A percentile compares a stretch with the other conserved stretches of the same genome.
Conservation (phyloP, 2,888 invertebrate species). For the Drosophila meridiana region DNA sequence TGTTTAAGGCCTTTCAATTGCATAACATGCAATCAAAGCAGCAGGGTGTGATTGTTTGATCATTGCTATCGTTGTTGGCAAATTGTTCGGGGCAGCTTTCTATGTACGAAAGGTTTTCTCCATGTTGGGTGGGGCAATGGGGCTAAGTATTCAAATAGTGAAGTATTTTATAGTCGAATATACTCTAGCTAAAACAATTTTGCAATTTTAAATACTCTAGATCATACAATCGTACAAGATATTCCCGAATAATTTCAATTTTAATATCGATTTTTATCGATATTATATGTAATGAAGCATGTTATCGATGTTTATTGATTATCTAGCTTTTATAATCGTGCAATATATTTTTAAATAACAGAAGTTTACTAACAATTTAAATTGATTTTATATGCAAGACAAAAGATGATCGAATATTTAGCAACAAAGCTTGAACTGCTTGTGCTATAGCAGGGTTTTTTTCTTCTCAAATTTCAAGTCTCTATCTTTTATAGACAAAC, state of each 20-base stretch:
- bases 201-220: too few relatives aligned
- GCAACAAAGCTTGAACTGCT: background rate
- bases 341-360: background rate
- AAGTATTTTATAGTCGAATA: background rate
- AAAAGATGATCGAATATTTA: background rate
- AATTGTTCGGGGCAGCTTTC: constrained; percentile 14
- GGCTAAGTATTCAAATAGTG: background rate
- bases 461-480: background rate
- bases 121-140: background rate
- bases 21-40: constrained; percentile 26
- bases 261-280: background rate
- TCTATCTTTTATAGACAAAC: background rate
- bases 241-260: background rate
- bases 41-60: constrained; percentile 27
- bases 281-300: background rate
- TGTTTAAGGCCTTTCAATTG: constrained; percentile 16
- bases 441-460: background rate
- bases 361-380: background rate
- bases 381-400: background rate
- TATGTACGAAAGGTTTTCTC: background rate
- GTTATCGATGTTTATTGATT: too few relatives aligned
- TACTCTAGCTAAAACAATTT: background rate
- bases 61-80: constrained; percentile 3
- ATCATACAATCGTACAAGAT: background rate
- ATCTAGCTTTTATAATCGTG: too few relatives aligned